Conservation (phyloP, 2,113 vertebrate genomes). For the Beaufortia kweichowensis region DNA sequence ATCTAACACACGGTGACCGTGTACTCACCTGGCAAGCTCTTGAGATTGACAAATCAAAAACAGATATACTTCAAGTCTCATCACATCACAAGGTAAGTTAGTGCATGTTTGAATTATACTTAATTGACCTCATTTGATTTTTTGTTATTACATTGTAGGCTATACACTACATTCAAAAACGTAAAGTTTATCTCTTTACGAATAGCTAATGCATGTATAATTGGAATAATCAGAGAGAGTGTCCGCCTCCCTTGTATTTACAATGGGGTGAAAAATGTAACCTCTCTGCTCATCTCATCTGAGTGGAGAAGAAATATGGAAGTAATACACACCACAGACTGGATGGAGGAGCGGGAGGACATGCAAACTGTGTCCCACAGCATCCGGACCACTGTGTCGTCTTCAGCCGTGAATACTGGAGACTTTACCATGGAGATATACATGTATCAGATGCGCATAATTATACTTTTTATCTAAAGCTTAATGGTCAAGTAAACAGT, state of each 20-base stretch:
- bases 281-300: conserved; percentile 51
- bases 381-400: conserved; percentile 31
- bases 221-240: conserved; percentile 52
- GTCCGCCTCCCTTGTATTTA: conserved; percentile 63
- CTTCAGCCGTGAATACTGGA: conserved; percentile 49
- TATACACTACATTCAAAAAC: background rate
- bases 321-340: conserved; percentile 56
- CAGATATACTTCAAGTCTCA: background rate
- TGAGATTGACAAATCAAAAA: too few species aligned
- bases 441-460: conserved; percentile 31
- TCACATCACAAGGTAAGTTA: conserved; percentile 16
- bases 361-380: conserved; percentile 32
- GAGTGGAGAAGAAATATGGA: conserved; percentile 62
- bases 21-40: background rate
- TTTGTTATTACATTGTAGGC: background rate
- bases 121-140: background rate
- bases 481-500: conserved; percentile 33
- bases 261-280: background rate
- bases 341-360: conserved; percentile 33
- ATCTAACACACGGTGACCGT: background rate
- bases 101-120: background rate
- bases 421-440: conserved; percentile 60
- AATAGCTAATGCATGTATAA: conserved; percentile 54
- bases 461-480: conserved; percentile 59
- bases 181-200: background rate